These are phyloP conservation scores for Catocala sponsa DNA, from an alignment of 2,888 invertebrate species.

Conservation along the genomic window DNA sequence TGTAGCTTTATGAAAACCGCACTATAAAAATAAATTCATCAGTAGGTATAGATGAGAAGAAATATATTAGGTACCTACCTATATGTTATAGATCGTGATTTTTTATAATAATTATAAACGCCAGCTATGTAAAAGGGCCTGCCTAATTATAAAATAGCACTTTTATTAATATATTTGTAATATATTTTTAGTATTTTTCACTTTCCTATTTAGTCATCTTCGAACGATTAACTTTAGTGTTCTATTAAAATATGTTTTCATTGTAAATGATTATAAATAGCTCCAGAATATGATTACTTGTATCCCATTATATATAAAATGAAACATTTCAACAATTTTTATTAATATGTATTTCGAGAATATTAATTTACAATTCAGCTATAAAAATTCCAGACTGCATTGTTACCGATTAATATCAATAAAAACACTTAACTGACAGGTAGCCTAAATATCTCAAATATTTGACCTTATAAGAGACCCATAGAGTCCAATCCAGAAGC, in stretches of 20 bases:
- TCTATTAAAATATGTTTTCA: constrained; percentile 32
- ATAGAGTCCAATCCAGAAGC: constrained; percentile 21
- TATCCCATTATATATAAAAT: constrained; percentile 33
- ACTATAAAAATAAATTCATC: too few species aligned
- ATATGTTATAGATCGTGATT: too few species aligned
- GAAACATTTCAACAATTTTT: constrained; percentile 26
- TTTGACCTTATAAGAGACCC: constrained; percentile 28
- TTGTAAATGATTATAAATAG: constrained; percentile 17
- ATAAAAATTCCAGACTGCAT: constrained; percentile 2
- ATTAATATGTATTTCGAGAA: constrained; percentile 9
- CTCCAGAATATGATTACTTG: background rate
- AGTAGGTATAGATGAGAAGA: too few species aligned
- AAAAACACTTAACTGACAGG: constrained; percentile 26
- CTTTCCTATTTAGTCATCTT: background rate
- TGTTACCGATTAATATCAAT: constrained; percentile 14
- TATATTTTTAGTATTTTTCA: background rate
- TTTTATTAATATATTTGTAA: background rate
- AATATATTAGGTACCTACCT: too few species aligned
- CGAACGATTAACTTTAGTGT: constrained; percentile 22
- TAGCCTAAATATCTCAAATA: constrained; percentile 23
- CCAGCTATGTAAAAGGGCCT: background rate
- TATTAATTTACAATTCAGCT: constrained; percentile 11
- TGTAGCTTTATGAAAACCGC: too few species aligned
- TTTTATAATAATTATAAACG: background rate
- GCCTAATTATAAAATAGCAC: background rate